A percentile compares a stretch with the other conserved stretches of the same genome.
Evolutionary conservation across 2,113 vertebrate species (phyloP).

Genomic region (Microtus richardsoni): DNA sequence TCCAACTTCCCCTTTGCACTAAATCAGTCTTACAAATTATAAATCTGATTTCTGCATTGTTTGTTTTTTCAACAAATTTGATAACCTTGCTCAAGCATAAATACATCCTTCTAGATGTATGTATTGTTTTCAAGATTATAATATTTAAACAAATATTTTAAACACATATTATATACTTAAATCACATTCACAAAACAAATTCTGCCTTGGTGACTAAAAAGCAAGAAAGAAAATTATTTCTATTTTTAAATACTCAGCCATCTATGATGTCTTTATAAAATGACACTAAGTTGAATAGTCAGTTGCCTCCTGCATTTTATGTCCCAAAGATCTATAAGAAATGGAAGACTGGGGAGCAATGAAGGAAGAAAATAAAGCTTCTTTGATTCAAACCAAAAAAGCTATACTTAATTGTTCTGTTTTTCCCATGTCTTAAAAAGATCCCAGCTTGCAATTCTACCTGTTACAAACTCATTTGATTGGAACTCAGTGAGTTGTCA

Average conservation of each 20-base stretch:
- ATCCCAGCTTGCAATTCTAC: background rate
- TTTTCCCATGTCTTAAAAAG: constrained; percentile 25
- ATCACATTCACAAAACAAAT: background rate
- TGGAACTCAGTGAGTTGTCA: constrained; percentile 27
- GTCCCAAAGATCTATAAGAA: constrained; percentile 25
- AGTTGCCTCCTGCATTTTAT: constrained; percentile 20
- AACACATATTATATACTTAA: background rate
- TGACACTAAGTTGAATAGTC: background rate
- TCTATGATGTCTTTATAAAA: constrained; percentile 44
- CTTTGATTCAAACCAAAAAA: constrained; percentile 31
- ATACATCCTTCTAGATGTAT: background rate
- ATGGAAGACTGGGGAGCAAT: constrained; percentile 8
- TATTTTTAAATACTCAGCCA: constrained; percentile 34
- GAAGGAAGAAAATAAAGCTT: constrained; percentile 1
- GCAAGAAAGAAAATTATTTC: background rate
- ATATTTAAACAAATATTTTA: constrained; percentile 35
- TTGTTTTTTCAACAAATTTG: background rate
- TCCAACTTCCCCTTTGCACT: background rate
- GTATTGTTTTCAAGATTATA: background rate
- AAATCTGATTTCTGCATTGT: constrained; percentile 1
- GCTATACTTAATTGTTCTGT: background rate
- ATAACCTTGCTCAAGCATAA: constrained; percentile 22
- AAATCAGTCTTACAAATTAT: background rate
- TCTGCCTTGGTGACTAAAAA: background rate
- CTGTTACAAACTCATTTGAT: constrained; percentile 17